Evolutionary conservation across 2,797 vertebrate genomes (phyloP).

Genomic region (Paguma larvata): DNA sequence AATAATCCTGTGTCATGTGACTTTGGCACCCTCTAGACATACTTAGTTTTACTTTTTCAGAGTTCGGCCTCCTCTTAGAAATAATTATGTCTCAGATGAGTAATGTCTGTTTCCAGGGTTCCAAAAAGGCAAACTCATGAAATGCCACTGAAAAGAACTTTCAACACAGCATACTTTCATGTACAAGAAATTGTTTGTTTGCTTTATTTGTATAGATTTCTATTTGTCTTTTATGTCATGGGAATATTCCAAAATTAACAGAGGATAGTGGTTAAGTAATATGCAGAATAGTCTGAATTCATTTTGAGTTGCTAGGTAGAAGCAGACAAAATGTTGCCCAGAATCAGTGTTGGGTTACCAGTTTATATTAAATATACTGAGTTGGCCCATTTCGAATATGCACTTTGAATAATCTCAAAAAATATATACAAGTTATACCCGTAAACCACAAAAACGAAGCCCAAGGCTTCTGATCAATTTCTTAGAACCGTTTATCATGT

Average conservation of each 20-base stretch:
- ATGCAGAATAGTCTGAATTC: slow-evolving; percentile 86
- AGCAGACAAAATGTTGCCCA: slow-evolving; percentile 85
- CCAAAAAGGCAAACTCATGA: slow-evolving; percentile 88
- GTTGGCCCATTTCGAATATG: slow-evolving; percentile 88
- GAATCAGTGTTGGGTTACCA: slow-evolving; percentile 87
- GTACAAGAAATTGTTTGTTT: slow-evolving; percentile 88
- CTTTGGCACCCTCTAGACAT: slow-evolving; percentile 86
- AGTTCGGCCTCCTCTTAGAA: slow-evolving; percentile 88
- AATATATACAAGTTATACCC: slow-evolving; percentile 82
- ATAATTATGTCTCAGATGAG: slow-evolving; percentile 85
- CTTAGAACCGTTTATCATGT: slow-evolving; percentile 87
- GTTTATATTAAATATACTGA: slow-evolving; percentile 87
- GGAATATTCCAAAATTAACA: slow-evolving; percentile 88
- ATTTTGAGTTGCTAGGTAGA: slow-evolving; percentile 87
- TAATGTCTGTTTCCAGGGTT: slow-evolving; percentile 88
- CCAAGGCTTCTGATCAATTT: slow-evolving; percentile 86
- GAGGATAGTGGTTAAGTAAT: slow-evolving; percentile 87
- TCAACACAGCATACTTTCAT: slow-evolving; percentile 90
- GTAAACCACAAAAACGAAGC: slow-evolving; percentile 85
- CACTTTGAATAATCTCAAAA: slow-evolving; percentile 89
- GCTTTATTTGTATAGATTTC: slow-evolving; percentile 89
- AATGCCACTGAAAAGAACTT: slow-evolving; percentile 90
- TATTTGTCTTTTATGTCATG: slow-evolving; percentile 90
- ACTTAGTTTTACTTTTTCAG: slow-evolving; percentile 86
- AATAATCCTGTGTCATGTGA: slow-evolving; percentile 83